A percentile compares a stretch with the other conserved stretches of the same genome.
Evolutionary conservation across 2,888 invertebrate genomes (phyloP).

Genomic region (Zelleria hepariella): DNA sequence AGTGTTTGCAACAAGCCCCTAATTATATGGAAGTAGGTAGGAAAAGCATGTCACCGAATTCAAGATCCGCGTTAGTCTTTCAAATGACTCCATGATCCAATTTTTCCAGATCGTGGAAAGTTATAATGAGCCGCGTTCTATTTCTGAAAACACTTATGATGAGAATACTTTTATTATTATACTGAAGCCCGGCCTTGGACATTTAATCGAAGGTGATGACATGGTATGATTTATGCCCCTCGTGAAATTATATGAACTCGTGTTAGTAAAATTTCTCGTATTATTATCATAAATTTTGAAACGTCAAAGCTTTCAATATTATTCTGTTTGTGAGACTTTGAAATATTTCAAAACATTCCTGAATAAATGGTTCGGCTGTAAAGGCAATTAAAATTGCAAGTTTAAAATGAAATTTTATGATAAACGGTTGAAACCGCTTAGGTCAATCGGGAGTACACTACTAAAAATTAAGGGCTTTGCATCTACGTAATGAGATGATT

Average conservation of each 20-base stretch:
- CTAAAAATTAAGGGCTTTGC: no score
- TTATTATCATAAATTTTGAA: not conserved
- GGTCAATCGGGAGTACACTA: no score
- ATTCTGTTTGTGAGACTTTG: not conserved
- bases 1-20: not conserved
- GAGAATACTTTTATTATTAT: slow-evolving; percentile 47
- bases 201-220: slow-evolving; percentile 68
- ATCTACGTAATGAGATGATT: no score
- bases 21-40: not conserved
- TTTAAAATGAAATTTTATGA: no score
- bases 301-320: not conserved
- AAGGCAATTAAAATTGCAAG: no score
- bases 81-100: slow-evolving; percentile 54
- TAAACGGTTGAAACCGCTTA: no score
- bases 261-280: not conserved
- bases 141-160: slow-evolving; percentile 53
- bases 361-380: no score
- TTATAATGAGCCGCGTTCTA: slow-evolving; percentile 62
- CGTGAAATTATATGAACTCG: not conserved
- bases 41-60: not conserved
- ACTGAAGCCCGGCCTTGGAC: slow-evolving; percentile 42
- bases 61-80: slow-evolving; percentile 35
- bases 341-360: not conserved
- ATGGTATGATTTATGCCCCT: slow-evolving; percentile 50
- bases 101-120: slow-evolving; percentile 58